phyloP scores from a whole-genome alignment of 2,888 invertebrate genomes.

The Ommatoiulus sabulosus region DNA sequence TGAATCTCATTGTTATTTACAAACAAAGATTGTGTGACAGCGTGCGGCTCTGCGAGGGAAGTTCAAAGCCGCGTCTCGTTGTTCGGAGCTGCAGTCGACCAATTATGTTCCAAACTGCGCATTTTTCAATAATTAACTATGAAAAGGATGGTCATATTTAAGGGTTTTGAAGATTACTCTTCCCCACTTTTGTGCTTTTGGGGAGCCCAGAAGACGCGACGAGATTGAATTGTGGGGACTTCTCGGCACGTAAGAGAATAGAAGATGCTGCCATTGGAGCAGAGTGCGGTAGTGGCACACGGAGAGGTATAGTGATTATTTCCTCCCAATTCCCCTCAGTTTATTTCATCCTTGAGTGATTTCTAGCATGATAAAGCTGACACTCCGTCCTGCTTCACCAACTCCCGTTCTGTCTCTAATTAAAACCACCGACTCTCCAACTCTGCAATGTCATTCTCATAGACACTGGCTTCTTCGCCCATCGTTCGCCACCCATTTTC shows the following conservation, averaged over 20 bases:
- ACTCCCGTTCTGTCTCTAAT: constrained; percentile 57
- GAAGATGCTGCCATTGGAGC: constrained; percentile 22
- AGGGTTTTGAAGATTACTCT: constrained; percentile 38
- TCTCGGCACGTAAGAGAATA: constrained; percentile 2
- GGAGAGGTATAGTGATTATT: constrained; percentile 50
- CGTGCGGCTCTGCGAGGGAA: background rate
- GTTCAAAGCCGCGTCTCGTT: background rate
- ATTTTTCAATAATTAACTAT: constrained; percentile 37
- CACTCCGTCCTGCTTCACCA: constrained; percentile 55
- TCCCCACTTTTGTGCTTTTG: constrained; percentile 47
- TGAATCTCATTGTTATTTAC: background rate
- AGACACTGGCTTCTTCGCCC: background rate
- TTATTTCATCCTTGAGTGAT: constrained; percentile 58
- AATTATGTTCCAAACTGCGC: background rate
- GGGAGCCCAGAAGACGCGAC: constrained; percentile 5
- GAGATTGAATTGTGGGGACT: constrained; percentile 15
- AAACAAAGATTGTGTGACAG: background rate
- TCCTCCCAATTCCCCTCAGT: constrained; percentile 49
- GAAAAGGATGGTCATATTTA: constrained; percentile 22
- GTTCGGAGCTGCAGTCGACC: background rate
- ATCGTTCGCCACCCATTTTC: background rate
- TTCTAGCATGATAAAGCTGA: constrained; percentile 57
- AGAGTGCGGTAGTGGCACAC: background rate
- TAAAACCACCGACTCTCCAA: constrained; percentile 55
- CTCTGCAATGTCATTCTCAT: constrained; percentile 51